phyloP scores from a whole-genome alignment of 2,113 vertebrate genomes.

The Hemiscyllium ocellatum region DNA sequence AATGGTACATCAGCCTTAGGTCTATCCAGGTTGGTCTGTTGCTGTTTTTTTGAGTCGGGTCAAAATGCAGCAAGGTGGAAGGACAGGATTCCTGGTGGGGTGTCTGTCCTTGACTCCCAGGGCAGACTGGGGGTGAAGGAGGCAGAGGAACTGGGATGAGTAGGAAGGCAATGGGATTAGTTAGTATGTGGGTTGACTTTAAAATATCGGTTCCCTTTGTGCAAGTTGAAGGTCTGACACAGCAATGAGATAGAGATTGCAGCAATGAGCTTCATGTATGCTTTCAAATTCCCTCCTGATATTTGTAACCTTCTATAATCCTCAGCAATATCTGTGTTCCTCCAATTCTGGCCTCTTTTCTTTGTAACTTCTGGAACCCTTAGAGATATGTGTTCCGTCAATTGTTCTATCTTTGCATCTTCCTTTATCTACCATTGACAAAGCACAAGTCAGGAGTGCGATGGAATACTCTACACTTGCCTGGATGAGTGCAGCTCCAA shows the following conservation, averaged over 20 bases:
- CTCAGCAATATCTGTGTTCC: not conserved
- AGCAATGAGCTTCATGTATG: not conserved
- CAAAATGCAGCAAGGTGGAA: not conserved
- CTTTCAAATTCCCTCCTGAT: not conserved
- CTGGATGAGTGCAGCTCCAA: too few species aligned
- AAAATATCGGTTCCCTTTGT: not conserved
- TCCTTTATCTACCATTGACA: too few species aligned
- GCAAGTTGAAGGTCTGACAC: not conserved
- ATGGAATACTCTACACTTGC: too few species aligned
- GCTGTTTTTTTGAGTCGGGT: not conserved
- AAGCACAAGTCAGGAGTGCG: too few species aligned
- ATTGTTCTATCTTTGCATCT: too few species aligned
- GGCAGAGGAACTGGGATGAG: not conserved
- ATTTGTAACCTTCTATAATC: not conserved
- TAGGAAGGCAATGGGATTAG: not conserved
- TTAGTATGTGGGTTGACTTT: not conserved
- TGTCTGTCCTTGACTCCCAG: not conserved
- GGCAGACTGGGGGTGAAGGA: not conserved
- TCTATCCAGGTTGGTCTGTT: not conserved
- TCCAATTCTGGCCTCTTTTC: not conserved
- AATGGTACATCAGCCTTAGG: not conserved
- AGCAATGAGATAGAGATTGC: not conserved
- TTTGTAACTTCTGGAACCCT: too few species aligned
- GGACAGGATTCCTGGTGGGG: not conserved
- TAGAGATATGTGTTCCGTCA: too few species aligned